These are phyloP conservation scores for Leptinotarsa texana DNA, from an alignment of 1,140 invertebrate species.

Conservation along the genomic window DNA sequence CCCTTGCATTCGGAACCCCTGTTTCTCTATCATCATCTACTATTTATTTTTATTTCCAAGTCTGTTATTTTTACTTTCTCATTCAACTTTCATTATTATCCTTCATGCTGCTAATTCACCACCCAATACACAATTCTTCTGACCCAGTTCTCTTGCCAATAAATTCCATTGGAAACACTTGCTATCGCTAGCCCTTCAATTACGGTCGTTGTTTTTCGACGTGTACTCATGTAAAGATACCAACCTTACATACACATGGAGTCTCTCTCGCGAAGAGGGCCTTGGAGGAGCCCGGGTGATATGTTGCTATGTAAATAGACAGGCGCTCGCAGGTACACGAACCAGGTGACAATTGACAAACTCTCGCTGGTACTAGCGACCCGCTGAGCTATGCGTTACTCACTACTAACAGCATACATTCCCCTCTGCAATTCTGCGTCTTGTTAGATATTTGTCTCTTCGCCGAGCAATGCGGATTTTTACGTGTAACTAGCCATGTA, in stretches of 20 bases:
- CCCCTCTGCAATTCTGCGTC: constrained; percentile 41
- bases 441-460: constrained; percentile 52
- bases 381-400: constrained; percentile 52
- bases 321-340: constrained; percentile 50
- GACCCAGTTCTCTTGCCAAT: background rate
- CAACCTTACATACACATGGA: constrained; percentile 19
- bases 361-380: constrained; percentile 49
- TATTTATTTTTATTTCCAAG: too few relatives aligned
- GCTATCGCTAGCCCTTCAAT: constrained; percentile 8
- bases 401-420: constrained; percentile 49
- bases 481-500: constrained; percentile 41
- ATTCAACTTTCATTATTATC: too few relatives aligned
- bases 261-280: background rate
- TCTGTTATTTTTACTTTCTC: too few relatives aligned
- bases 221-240: constrained; percentile 23
- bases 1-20: too few relatives aligned
- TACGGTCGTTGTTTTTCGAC: constrained; percentile 14
- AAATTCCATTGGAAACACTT: background rate
- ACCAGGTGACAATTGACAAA: constrained; percentile 54
- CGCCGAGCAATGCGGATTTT: constrained; percentile 39
- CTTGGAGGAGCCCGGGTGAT: constrained; percentile 37
- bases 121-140: background rate
- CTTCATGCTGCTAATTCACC: too few relatives aligned
- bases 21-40: too few relatives aligned
- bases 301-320: constrained; percentile 47